phyloP scores from a whole-genome alignment of 2,888 invertebrate species.

The Hypena proboscidalis region DNA sequence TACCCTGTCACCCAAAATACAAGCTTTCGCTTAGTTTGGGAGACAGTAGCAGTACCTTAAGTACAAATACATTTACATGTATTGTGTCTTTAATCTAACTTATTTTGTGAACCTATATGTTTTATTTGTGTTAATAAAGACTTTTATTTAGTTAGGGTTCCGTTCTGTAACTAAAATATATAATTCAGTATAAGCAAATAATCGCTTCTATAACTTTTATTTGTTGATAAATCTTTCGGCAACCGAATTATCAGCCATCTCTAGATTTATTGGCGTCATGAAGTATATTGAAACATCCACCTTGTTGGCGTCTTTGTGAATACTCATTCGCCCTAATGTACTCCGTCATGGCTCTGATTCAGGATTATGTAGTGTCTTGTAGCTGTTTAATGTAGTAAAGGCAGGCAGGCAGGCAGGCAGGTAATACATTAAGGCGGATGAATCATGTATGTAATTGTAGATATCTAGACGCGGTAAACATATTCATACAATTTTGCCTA shows the following conservation, averaged over 20 bases:
- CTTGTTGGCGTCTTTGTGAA: slow-evolving; percentile 17
- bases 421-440: not conserved
- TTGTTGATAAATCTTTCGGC: not conserved
- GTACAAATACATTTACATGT: too few species aligned
- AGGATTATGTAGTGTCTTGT: slow-evolving; percentile 1
- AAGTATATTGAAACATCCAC: slow-evolving; percentile 26
- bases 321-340: slow-evolving; percentile 28
- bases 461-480: too few species aligned
- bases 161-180: too few species aligned
- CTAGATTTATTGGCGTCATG: slow-evolving; percentile 23
- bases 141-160: too few species aligned
- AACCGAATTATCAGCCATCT: slow-evolving; percentile 11
- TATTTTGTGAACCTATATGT: too few species aligned
- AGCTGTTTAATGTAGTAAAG: not conserved
- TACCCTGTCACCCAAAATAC: too few species aligned
- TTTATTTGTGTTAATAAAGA: too few species aligned
- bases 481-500: too few species aligned
- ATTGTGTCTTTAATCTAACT: too few species aligned
- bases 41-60: too few species aligned
- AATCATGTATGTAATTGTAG: not conserved
- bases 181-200: not conserved
- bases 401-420: too few species aligned
- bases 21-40: too few species aligned
- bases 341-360: slow-evolving; percentile 4
- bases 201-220: slow-evolving; percentile 1